phyloP scores from a whole-genome alignment of 2,113 vertebrate genomes.

The Delphinus delphis region DNA sequence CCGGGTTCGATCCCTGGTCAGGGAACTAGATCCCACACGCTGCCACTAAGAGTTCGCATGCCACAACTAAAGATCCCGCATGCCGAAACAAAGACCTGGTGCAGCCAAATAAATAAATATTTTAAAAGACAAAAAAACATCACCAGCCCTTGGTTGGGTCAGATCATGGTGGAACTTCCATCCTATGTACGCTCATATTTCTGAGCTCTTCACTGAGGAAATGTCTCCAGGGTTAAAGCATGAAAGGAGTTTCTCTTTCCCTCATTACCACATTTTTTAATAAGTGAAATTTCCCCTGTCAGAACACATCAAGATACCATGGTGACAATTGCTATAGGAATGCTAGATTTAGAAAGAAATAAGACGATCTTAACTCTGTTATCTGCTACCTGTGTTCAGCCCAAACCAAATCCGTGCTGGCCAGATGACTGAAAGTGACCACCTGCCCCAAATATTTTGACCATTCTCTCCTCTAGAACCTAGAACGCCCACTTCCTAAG shows the following conservation, averaged over 20 bases:
- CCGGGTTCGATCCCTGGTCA: too few relatives aligned
- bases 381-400: slow-evolving; percentile 7
- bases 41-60: too few relatives aligned
- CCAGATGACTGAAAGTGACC: background rate
- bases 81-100: too few relatives aligned
- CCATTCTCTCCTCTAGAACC: background rate
- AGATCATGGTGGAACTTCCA: background rate
- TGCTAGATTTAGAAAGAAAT: slow-evolving; percentile 70
- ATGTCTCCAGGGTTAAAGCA: background rate
- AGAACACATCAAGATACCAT: slow-evolving; percentile 67
- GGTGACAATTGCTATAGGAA: slow-evolving; percentile 76
- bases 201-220: slow-evolving; percentile 50
- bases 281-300: slow-evolving; percentile 60
- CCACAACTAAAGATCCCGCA: too few relatives aligned
- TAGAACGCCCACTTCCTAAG: background rate
- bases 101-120: too few relatives aligned
- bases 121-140: too few relatives aligned
- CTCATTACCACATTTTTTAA: background rate
- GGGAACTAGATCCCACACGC: too few relatives aligned
- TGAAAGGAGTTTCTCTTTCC: slow-evolving; percentile 8
- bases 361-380: slow-evolving; percentile 48
- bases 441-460: background rate
- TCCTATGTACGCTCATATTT: background rate
- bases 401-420: background rate
- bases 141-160: background rate